Conservation (phyloP, 2,797 vertebrate species). For the Clarias fuscus region DNA sequence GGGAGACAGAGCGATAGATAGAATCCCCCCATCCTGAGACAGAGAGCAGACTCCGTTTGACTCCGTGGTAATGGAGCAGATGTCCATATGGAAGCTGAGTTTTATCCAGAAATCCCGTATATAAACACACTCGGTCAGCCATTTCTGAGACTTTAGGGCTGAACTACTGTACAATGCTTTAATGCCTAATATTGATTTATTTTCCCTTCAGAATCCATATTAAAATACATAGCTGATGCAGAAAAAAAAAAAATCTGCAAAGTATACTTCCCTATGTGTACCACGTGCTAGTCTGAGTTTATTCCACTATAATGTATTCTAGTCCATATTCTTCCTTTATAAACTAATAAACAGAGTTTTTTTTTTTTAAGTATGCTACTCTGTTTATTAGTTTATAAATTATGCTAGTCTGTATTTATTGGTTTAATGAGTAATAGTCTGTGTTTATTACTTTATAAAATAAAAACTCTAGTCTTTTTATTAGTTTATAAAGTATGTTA, state of each 20-base stretch:
- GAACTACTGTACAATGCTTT: too few relatives aligned
- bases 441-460: neutral
- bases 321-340: neutral
- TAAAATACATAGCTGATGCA: neutral
- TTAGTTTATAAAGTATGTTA: neutral
- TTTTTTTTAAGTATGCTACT: neutral
- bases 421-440: too few relatives aligned
- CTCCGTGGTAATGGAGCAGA: slow-evolving; percentile 4
- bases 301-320: neutral
- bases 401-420: neutral
- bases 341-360: too few relatives aligned
- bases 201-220: neutral
- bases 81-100: neutral
- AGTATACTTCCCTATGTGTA: neutral
- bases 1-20: neutral
- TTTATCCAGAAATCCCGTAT: neutral
- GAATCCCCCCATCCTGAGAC: slow-evolving; percentile 2
- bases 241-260: neutral
- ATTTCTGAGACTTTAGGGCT: neutral
- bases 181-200: neutral
- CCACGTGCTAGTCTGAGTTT: neutral
- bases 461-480: neutral
- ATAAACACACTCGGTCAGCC: neutral
- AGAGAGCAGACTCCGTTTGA: slow-evolving; percentile 7
- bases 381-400: neutral